Percentiles rank a stretch among this genome's conserved stretches.
phyloP scores from a whole-genome alignment of 2,113 vertebrate species.

The Clarias gariepinus region DNA sequence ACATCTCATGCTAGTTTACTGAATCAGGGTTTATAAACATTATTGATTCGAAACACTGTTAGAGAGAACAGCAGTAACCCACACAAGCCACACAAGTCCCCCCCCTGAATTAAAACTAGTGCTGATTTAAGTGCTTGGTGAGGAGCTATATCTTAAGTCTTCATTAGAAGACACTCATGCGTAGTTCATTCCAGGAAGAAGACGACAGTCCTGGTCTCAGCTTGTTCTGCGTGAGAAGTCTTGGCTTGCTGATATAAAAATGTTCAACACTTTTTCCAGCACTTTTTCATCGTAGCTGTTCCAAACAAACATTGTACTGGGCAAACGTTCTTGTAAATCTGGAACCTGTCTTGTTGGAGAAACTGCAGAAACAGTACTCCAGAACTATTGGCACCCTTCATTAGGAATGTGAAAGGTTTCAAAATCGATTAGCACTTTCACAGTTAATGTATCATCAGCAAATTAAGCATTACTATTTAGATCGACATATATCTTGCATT shows the following conservation, averaged over 20 bases:
- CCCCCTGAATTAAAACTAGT: not conserved
- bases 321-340: not conserved
- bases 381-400: not conserved
- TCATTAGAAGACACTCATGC: not conserved
- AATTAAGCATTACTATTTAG: not conserved
- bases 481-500: not conserved
- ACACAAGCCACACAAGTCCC: not conserved
- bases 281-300: not conserved
- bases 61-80: not conserved
- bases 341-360: not conserved
- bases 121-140: not conserved
- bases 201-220: not conserved
- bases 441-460: not conserved
- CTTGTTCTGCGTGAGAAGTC: not conserved
- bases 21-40: not conserved
- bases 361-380: not conserved
- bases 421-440: not conserved
- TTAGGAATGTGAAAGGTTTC: not conserved
- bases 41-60: not conserved
- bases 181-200: not conserved
- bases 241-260: not conserved
- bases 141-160: not conserved
- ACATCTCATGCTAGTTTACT: not conserved
- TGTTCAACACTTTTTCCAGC: not conserved
- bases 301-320: not conserved